phyloP scores from a whole-genome alignment of 2,113 vertebrate genomes.

The Spea bombifrons region DNA sequence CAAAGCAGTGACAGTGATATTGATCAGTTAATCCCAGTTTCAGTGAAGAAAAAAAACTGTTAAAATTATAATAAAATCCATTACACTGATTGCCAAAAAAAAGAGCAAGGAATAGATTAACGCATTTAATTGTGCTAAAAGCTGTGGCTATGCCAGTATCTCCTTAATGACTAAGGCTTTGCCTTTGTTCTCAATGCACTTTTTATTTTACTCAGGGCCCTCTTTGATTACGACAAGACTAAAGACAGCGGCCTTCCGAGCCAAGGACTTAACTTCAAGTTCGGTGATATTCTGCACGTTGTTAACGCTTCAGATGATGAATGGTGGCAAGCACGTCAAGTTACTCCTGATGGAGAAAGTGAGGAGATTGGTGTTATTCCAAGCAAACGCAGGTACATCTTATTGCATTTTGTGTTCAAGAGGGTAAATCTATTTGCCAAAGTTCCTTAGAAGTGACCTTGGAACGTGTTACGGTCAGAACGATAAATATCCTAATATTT shows the following conservation, averaged over 20 bases:
- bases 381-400: slow-evolving; percentile 73
- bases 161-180: background rate
- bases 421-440: too few species aligned
- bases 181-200: background rate
- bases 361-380: slow-evolving; percentile 79
- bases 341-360: slow-evolving; percentile 73
- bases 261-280: slow-evolving; percentile 78
- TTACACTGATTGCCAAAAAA: too few species aligned
- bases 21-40: too few species aligned
- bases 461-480: too few species aligned
- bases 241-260: slow-evolving; percentile 81
- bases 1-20: too few species aligned
- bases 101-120: too few species aligned
- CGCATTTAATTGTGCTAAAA: too few species aligned
- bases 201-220: slow-evolving; percentile 63
- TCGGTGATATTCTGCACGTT: slow-evolving; percentile 79
- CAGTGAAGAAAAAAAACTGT: too few species aligned
- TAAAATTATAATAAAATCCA: too few species aligned
- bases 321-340: slow-evolving; percentile 80
- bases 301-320: slow-evolving; percentile 80
- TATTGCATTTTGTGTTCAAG: background rate
- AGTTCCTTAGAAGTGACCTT: too few species aligned
- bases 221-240: slow-evolving; percentile 81
- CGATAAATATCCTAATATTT: too few species aligned
- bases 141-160: too few species aligned